Evolutionary conservation across 2,888 invertebrate species (phyloP).

Genomic region (Notodonta dromedarius): DNA sequence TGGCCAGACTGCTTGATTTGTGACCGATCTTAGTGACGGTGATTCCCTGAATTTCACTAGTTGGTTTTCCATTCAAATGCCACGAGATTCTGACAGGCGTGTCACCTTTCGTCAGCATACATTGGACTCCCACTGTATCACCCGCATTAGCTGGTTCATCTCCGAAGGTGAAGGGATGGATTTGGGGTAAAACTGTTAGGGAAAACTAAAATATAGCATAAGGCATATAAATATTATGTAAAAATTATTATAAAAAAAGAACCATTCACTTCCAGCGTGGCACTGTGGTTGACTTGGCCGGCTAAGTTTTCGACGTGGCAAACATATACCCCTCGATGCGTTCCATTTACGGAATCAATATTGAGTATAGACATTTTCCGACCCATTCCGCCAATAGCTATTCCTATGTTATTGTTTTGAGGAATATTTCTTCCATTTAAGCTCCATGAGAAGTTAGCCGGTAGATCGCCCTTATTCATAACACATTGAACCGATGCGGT

Average conservation of each 20-base stretch:
- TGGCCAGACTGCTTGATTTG: conserved; percentile 88
- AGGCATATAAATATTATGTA: conserved; percentile 24
- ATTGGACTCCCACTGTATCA: conserved; percentile 89
- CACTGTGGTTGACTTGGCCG: conserved; percentile 87
- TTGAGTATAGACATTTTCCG: conserved; percentile 87
- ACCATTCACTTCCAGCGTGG: conserved; percentile 90
- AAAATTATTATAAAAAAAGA: conserved; percentile 40
- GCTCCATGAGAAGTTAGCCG: conserved; percentile 90
- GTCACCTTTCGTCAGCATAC: conserved; percentile 92
- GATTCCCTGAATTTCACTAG: conserved; percentile 81
- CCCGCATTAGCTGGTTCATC: conserved; percentile 91
- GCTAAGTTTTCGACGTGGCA: conserved; percentile 89
- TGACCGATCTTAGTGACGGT: conserved; percentile 85
- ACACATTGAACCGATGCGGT: conserved; percentile 90
- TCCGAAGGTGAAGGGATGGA: conserved; percentile 90
- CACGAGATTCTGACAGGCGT: conserved; percentile 90
- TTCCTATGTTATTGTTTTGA: conserved; percentile 81
- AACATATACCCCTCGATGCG: conserved; percentile 89
- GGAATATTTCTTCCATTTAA: conserved; percentile 82
- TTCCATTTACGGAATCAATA: conserved; percentile 87
- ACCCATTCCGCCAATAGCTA: conserved; percentile 86
- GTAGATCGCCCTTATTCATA: conserved; percentile 91
- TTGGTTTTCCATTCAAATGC: conserved; percentile 88
- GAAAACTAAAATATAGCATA: conserved; percentile 29
- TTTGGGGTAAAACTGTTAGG: conserved; percentile 88